Evolutionary conservation across 2,113 vertebrate genomes (phyloP).

Genomic region (Etheostoma spectabile): DNA sequence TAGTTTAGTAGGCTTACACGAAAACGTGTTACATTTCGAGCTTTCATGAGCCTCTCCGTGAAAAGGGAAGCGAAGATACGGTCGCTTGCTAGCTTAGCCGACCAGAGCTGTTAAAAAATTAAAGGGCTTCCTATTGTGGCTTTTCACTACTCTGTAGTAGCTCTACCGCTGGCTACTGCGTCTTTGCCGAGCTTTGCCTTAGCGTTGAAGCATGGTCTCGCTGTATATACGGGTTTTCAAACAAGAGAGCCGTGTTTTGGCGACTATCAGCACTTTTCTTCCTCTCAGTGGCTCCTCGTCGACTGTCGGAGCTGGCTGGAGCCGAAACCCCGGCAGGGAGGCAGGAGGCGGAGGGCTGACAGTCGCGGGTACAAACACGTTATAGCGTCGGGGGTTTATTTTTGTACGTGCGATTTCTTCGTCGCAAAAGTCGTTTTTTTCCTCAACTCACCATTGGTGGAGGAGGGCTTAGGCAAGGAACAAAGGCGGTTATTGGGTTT

Average conservation of each 20-base stretch:
- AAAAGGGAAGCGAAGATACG: conserved; percentile 30
- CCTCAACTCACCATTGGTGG: conserved; percentile 35
- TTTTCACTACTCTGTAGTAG: conserved; percentile 16
- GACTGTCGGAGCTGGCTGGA: conserved; percentile 36
- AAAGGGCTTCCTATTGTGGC: conserved; percentile 81
- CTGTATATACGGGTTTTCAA: neutral
- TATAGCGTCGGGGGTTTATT: conserved; percentile 59
- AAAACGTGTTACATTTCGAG: neutral
- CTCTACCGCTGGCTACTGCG: conserved; percentile 6
- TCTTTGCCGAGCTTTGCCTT: neutral
- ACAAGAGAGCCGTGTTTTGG: neutral
- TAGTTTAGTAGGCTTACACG: neutral
- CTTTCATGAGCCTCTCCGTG: neutral
- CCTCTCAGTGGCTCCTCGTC: conserved; percentile 22
- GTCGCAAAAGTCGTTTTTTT: conserved; percentile 37
- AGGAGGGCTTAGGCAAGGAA: conserved; percentile 52
- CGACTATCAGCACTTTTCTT: conserved; percentile 27
- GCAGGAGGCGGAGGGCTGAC: conserved; percentile 62
- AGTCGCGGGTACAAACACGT: conserved; percentile 75
- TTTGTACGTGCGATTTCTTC: conserved; percentile 42
- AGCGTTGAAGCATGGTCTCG: neutral
- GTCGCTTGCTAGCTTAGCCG: conserved; percentile 59
- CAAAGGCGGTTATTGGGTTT: conserved; percentile 79
- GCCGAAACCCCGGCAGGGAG: conserved; percentile 36
- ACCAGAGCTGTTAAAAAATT: conserved; percentile 83